These are phyloP conservation scores for Galerucella nymphaeae DNA, from an alignment of 2,888 invertebrate species.

Conservation along the genomic window DNA sequence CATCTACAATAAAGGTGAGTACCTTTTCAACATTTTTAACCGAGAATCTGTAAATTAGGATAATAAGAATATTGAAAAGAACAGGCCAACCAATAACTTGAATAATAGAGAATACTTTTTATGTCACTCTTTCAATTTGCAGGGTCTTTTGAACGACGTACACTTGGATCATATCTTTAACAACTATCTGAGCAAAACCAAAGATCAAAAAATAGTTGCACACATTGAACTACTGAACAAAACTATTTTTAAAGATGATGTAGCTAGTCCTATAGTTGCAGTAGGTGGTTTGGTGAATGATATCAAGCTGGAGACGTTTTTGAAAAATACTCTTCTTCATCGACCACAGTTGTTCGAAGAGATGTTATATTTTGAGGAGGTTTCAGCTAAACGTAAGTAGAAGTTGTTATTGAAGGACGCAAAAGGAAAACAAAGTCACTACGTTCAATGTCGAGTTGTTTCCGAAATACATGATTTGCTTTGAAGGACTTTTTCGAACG, in stretches of 20 bases:
- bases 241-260: conserved; percentile 59
- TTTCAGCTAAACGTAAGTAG: conserved; percentile 50
- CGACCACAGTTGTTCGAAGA: conserved; percentile 64
- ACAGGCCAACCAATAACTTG: too few relatives aligned
- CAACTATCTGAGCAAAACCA: conserved; percentile 68
- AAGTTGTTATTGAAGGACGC: background rate
- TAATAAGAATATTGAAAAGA: too few relatives aligned
- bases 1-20: conserved; percentile 58
- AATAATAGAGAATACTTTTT: too few relatives aligned
- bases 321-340: conserved; percentile 62
- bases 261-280: conserved; percentile 58
- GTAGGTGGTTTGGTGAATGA: conserved; percentile 58
- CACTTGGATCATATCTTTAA: conserved; percentile 64
- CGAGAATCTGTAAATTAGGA: background rate
- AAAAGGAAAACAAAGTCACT: too few relatives aligned
- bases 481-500: too few relatives aligned
- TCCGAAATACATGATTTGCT: too few relatives aligned
- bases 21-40: background rate
- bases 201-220: conserved; percentile 64
- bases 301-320: conserved; percentile 64
- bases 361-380: conserved; percentile 52
- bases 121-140: background rate
- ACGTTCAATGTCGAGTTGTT: too few relatives aligned
- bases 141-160: conserved; percentile 67
- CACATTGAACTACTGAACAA: conserved; percentile 63